These are phyloP conservation scores for Pseudochirops corinnae DNA, from an alignment of 2,797 vertebrate species.

Conservation along the genomic window DNA sequence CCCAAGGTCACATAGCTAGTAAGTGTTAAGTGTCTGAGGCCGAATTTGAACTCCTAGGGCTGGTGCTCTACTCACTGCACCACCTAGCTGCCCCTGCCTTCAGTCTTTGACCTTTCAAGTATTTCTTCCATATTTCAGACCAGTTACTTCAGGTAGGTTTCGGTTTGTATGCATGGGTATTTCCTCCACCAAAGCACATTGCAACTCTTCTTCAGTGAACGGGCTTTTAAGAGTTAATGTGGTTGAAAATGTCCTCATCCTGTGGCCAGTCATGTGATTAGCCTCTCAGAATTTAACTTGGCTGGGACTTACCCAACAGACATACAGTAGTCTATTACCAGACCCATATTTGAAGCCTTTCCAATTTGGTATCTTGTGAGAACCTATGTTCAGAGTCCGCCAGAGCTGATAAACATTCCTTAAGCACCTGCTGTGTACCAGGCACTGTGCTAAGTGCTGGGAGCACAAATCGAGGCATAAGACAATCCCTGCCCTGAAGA, in stretches of 20 bases:
- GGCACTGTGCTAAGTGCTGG: too few species aligned
- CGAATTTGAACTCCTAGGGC: too few species aligned
- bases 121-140: neutral
- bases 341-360: neutral
- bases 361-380: neutral
- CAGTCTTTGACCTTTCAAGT: neutral
- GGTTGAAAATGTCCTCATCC: neutral
- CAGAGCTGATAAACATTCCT: neutral
- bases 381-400: neutral
- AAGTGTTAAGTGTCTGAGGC: too few species aligned
- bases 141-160: neutral
- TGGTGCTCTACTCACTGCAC: too few species aligned
- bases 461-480: too few species aligned
- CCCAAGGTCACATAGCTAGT: too few species aligned
- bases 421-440: too few species aligned
- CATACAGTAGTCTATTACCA: neutral
- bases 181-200: neutral
- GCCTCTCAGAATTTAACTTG: neutral
- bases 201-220: neutral
- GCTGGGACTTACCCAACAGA: neutral
- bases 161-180: neutral
- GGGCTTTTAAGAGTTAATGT: neutral
- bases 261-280: neutral
- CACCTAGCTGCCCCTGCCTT: neutral
- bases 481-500: too few species aligned